Conservation (phyloP, 2,797 vertebrate species). For the Sebastes trivittatus region DNA sequence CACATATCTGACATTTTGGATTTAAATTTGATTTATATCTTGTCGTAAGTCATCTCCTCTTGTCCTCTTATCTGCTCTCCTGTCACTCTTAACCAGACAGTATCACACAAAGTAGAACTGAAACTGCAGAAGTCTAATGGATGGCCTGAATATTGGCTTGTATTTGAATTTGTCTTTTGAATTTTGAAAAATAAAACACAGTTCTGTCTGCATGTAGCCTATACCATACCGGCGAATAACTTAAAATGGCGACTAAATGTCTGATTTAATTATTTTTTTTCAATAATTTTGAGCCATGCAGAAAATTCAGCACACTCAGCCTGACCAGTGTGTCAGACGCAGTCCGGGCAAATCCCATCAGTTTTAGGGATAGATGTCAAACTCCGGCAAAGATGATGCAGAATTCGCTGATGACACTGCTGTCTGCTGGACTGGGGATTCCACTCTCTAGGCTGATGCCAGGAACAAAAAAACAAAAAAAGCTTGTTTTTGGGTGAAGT, state of each 20-base stretch:
- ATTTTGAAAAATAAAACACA: not conserved
- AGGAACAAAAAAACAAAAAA: not conserved
- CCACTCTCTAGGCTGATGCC: not conserved
- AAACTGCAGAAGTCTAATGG: not conserved
- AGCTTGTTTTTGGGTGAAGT: constrained; percentile 11
- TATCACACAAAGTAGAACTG: constrained; percentile 3
- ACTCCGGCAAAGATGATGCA: not conserved
- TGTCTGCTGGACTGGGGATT: not conserved
- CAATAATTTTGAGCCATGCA: not conserved
- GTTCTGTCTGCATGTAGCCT: not conserved
- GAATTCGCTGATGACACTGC: not conserved
- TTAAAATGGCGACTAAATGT: not conserved
- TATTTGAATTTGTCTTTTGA: not conserved
- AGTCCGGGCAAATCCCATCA: constrained; percentile 3
- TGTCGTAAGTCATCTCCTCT: not conserved
- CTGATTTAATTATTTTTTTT: not conserved
- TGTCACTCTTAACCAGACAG: constrained; percentile 2
- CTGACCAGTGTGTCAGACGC: constrained; percentile 1
- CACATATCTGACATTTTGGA: constrained; percentile 11
- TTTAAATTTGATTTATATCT: constrained; percentile 23
- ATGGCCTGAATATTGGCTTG: not conserved
- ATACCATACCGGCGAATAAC: not conserved
- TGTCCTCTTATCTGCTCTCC: not conserved
- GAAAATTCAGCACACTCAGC: not conserved
- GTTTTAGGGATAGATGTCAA: constrained; percentile 17